Percentiles rank a stretch among this genome's conserved stretches.
phyloP scores from a whole-genome alignment of 2,797 vertebrate genomes.

The Falco cherrug region DNA sequence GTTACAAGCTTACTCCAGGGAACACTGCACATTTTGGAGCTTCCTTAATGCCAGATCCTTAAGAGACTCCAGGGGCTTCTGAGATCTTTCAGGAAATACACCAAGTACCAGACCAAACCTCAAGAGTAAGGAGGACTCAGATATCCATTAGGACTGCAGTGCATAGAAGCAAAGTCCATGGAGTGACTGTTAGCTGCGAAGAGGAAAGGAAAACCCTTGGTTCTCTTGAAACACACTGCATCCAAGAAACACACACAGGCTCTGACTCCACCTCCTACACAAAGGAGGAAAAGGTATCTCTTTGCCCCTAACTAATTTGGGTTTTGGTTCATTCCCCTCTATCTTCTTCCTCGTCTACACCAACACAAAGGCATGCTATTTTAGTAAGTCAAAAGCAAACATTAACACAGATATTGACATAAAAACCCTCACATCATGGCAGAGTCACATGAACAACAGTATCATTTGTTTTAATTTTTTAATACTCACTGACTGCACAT shows the following conservation, averaged over 20 bases:
- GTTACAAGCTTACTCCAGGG: accelerated
- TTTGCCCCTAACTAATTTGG: background rate
- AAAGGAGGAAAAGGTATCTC: background rate
- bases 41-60: background rate
- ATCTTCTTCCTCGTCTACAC: background rate
- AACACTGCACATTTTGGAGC: background rate
- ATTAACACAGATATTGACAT: background rate
- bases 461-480: background rate
- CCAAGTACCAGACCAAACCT: background rate
- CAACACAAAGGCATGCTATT: background rate
- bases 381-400: background rate
- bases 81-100: background rate
- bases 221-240: background rate
- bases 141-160: background rate
- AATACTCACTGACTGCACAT: background rate
- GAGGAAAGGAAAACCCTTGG: background rate
- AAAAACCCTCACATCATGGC: background rate
- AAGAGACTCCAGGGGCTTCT: background rate
- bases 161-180: background rate
- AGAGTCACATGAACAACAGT: background rate
- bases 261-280: background rate
- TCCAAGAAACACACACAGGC: background rate
- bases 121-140: background rate
- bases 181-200: background rate
- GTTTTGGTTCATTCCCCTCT: too few relatives aligned